Evolutionary conservation across 1,140 invertebrate species (phyloP).

Genomic region (Zaprionus taronus): DNA sequence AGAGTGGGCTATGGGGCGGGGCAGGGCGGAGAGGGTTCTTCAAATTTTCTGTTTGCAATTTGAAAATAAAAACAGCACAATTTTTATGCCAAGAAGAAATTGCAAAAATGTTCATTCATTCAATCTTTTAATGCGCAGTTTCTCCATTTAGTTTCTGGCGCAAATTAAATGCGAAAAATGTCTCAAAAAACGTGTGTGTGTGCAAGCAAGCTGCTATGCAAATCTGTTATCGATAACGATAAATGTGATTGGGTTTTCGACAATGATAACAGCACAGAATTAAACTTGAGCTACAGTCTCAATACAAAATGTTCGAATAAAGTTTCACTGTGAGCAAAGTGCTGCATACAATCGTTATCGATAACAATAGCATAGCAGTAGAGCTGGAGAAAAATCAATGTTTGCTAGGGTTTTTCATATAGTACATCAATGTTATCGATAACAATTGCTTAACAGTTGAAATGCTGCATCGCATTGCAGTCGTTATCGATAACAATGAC

Average conservation of each 20-base stretch:
- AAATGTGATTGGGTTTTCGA: conserved; percentile 11
- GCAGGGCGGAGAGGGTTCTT: background rate
- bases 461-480: too few relatives aligned
- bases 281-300: background rate
- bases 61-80: background rate
- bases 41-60: background rate
- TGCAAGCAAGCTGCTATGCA: too few relatives aligned
- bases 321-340: background rate
- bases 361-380: too few relatives aligned
- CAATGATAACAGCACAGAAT: conserved; percentile 1
- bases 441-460: too few relatives aligned
- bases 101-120: background rate
- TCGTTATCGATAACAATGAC: too few relatives aligned
- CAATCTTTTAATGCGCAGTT: background rate
- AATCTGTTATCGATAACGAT: conserved; percentile 33
- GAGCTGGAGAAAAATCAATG: too few relatives aligned
- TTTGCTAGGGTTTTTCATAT: too few relatives aligned
- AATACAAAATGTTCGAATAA: background rate
- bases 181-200: too few relatives aligned
- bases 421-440: too few relatives aligned
- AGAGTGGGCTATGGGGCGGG: background rate
- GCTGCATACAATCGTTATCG: background rate
- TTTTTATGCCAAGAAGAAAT: background rate
- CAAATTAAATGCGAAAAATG: too few relatives aligned
- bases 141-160: background rate